Base-by-base conservation (phyloP, 2,888 invertebrate species). In the Timandra comae region DNA sequence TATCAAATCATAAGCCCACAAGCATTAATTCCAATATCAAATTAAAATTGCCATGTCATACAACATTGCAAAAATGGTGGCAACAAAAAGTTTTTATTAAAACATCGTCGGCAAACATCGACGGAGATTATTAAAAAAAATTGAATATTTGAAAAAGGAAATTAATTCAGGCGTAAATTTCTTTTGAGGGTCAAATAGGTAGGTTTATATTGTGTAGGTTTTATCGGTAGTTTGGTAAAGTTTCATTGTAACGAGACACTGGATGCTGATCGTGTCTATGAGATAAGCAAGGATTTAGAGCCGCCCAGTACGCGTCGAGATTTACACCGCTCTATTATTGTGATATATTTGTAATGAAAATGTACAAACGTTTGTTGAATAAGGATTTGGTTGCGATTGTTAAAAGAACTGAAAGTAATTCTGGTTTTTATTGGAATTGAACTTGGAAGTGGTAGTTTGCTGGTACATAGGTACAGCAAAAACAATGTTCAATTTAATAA, bases 201-300 rank as follows among this genome's bases (percentile, higher is more conserved):
- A 35, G 41, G 38, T 38, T 42, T 36, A 32, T 38, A 29, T 41
- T 52, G 43, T 46, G 40, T 49, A 33, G 44, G 29, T 25, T 40
- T 38, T 46, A 39, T 42, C 35, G 41, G 44, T 38, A 49, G 50
- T 49, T 43, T 38, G 34, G 16, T 23, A 28, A 27, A 38, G 33
- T 22, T 27, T 33, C 33, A 46, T 48, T 49, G 49, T 50, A 43
- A 44, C 36, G 32, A 27, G 35, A 43, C 44, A 41, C 46, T 33
- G 24, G 11, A 24, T 24, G 9, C 11, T 49, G 52, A 52, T 52
- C 38, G 48, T 47, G 46, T 48, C 42, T 47, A 40, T 34, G 16
- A 49, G 52, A 52, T 52, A 52, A 52, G 49, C 34, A 37, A 44
- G 52, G 46, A 50, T 46, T 52, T 52, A 49, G 29, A 43, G 36